Evolutionary conservation across 2,888 invertebrate species (phyloP).

Genomic region (Anticlea derivata): DNA sequence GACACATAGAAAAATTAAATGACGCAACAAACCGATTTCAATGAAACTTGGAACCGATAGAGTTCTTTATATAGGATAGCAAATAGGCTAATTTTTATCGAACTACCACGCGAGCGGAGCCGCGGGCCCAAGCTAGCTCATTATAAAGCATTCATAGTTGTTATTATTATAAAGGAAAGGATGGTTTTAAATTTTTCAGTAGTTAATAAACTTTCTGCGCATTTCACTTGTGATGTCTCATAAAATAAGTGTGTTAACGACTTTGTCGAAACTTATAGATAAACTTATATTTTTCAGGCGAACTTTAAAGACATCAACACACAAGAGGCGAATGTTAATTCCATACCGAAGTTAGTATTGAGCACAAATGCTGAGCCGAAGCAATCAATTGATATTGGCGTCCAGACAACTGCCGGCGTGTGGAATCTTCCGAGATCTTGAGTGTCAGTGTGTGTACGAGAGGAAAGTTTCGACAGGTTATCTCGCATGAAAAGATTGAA

Average conservation of each 20-base stretch:
- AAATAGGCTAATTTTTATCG: no score
- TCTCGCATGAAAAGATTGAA: slow-evolving; percentile 9
- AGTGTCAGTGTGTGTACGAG: slow-evolving; percentile 1
- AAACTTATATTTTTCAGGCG: no score
- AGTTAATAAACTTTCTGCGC: not conserved
- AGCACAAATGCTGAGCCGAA: slow-evolving; percentile 16
- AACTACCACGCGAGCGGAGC: no score
- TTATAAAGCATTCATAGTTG: no score
- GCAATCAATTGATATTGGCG: slow-evolving; percentile 31
- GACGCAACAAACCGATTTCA: no score
- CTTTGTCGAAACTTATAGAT: not conserved
- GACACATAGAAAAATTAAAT: no score
- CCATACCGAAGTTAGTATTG: not conserved
- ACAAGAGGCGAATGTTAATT: no score
- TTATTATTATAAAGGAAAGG: no score
- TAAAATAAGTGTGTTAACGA: slow-evolving; percentile 3
- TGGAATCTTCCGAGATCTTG: slow-evolving; percentile 27
- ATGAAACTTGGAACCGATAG: no score
- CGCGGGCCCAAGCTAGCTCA: no score
- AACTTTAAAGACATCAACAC: no score
- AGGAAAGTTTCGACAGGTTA: slow-evolving; percentile 25
- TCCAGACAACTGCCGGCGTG: slow-evolving; percentile 16
- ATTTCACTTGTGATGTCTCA: slow-evolving; percentile 5
- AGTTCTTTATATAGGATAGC: no score
- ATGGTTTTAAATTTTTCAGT: slow-evolving; percentile 2